Percentiles rank a stretch among this genome's conserved stretches.
These are phyloP conservation scores for Pogoniulus pusillus DNA, from an alignment of 2,797 vertebrate genomes.

Conservation along the genomic window DNA sequence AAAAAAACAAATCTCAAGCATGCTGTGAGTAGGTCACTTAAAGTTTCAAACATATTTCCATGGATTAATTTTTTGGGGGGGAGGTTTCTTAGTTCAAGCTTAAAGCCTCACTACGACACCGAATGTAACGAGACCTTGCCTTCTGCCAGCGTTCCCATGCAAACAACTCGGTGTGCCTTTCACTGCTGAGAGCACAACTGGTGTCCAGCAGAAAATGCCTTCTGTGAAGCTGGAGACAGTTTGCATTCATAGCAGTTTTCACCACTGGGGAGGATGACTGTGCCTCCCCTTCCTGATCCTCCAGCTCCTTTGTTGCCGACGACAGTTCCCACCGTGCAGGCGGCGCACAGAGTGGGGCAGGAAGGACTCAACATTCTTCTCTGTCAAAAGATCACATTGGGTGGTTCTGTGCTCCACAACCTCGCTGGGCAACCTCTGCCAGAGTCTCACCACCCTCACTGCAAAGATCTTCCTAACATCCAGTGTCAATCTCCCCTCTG, in stretches of 20 bases:
- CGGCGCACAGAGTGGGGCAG: background rate
- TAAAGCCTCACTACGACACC: background rate
- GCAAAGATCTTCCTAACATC: too few relatives aligned
- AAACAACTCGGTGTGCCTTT: background rate
- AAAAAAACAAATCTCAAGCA: background rate
- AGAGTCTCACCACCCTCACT: too few relatives aligned
- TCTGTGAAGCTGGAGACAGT: slow-evolving; percentile 2
- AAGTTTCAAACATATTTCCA: background rate
- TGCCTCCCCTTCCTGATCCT: background rate
- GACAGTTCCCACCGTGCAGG: slow-evolving; percentile 12
- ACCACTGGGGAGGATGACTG: slow-evolving; percentile 5
- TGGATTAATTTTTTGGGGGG: background rate
- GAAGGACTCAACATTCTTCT: background rate
- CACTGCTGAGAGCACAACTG: background rate
- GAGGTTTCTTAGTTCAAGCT: background rate
- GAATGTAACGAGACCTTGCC: background rate
- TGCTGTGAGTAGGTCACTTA: background rate
- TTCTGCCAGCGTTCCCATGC: background rate
- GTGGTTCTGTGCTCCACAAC: too few relatives aligned
- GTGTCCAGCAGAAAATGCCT: background rate
- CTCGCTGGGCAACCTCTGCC: too few relatives aligned
- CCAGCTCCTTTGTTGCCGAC: slow-evolving; percentile 22
- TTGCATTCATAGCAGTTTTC: slow-evolving; percentile 43
- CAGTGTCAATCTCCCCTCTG: too few relatives aligned
- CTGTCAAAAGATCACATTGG: too few relatives aligned